A percentile compares a stretch with the other conserved stretches of the same genome.
Evolutionary conservation across 2,113 vertebrate genomes (phyloP).

Genomic region (Mola mola): DNA sequence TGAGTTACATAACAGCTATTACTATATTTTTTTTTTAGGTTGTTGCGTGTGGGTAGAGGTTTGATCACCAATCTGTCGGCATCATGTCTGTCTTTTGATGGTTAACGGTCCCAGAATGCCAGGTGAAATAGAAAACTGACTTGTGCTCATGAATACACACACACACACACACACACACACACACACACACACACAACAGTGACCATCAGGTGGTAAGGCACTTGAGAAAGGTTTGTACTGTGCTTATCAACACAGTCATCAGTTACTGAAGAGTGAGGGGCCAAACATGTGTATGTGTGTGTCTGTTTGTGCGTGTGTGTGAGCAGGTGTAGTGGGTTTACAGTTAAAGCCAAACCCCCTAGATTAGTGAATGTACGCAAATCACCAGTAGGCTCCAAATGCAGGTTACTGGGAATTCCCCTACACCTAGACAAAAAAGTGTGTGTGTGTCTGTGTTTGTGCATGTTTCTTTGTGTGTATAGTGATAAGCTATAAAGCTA

Average conservation of each 20-base stretch:
- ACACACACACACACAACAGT: neutral
- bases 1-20: neutral
- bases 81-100: neutral
- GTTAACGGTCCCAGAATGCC: conserved; percentile 45
- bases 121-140: conserved; percentile 41
- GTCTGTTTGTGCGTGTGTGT: conserved; percentile 17
- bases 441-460: conserved; percentile 15
- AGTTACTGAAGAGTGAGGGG: conserved; percentile 35
- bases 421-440: conserved; percentile 33
- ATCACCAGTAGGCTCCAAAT: conserved; percentile 66
- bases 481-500: neutral
- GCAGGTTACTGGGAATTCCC: conserved; percentile 69
- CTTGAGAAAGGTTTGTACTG: neutral
- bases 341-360: conserved; percentile 70
- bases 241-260: conserved; percentile 45
- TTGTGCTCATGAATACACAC: neutral
- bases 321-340: conserved; percentile 74
- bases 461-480: conserved; percentile 7
- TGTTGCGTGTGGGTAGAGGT: conserved; percentile 1
- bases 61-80: conserved; percentile 8
- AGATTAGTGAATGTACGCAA: conserved; percentile 75
- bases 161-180: neutral
- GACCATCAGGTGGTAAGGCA: neutral
- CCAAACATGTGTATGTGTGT: neutral
- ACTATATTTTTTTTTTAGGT: neutral